These are phyloP conservation scores for Echinarachnius parma DNA, from an alignment of 53 echinoderm and acorn worm species.

Conservation along the genomic window DNA sequence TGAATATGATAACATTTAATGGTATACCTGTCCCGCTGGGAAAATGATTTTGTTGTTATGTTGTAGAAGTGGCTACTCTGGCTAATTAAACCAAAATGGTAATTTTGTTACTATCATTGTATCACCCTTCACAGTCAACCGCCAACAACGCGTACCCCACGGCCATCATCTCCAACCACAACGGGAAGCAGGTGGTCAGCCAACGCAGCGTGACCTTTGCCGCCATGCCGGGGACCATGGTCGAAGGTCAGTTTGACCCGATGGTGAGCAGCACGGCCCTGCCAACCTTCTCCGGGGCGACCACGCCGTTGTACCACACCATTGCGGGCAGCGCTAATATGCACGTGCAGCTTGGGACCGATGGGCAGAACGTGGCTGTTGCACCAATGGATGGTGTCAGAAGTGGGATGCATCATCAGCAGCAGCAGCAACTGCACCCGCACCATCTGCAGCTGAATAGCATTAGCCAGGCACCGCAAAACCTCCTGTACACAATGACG, in stretches of 20 bases:
- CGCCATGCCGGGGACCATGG: slow-evolving; percentile 1
- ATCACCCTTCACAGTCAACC: too few relatives aligned
- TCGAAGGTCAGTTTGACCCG: slow-evolving; percentile 17
- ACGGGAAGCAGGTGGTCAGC: slow-evolving; percentile 23
- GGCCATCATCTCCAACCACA: slow-evolving; percentile 28
- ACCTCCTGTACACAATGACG: not conserved
- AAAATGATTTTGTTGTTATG: too few relatives aligned
- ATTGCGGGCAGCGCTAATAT: not conserved
- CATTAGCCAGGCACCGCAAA: not conserved
- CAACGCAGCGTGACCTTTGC: slow-evolving; percentile 23
- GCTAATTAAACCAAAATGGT: too few relatives aligned
- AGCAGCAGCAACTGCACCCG: not conserved
- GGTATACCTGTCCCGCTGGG: too few relatives aligned
- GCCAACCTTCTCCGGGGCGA: not conserved
- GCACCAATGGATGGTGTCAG: not conserved
- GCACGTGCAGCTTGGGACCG: not conserved
- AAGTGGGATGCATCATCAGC: too few relatives aligned
- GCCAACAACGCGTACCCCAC: slow-evolving; percentile 15
- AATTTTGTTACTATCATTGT: too few relatives aligned
- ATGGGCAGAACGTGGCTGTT: not conserved
- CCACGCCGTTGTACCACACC: not conserved
- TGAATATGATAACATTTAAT: too few relatives aligned
- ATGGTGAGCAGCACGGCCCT: slow-evolving; percentile 29
- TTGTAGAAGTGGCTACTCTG: too few relatives aligned
- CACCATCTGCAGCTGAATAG: too few relatives aligned